These are phyloP conservation scores for Papilio dardanus DNA, from an alignment of 1,140 invertebrate genomes.

Conservation along the genomic window DNA sequence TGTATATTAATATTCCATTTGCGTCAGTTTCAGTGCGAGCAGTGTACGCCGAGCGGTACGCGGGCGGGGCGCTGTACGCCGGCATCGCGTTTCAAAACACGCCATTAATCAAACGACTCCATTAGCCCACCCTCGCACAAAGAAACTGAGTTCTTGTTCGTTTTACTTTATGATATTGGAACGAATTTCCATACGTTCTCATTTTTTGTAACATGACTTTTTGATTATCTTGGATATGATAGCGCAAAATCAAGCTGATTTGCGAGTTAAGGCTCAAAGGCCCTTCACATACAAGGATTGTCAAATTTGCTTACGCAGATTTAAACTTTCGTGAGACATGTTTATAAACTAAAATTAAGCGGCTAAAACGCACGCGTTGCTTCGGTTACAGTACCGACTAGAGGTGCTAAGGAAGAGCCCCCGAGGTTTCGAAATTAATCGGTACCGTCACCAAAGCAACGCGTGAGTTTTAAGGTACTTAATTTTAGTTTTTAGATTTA, in stretches of 20 bases:
- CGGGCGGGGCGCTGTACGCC: not conserved
- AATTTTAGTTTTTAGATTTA: too few relatives aligned
- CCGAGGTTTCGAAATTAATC: too few relatives aligned
- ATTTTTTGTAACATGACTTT: not conserved
- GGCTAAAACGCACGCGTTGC: too few relatives aligned
- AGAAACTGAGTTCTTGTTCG: conserved; percentile 11
- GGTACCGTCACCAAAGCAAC: too few relatives aligned
- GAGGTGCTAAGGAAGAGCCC: too few relatives aligned
- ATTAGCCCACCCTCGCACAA: conserved; percentile 13
- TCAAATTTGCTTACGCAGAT: too few relatives aligned
- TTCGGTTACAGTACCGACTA: too few relatives aligned
- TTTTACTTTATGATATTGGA: conserved; percentile 12
- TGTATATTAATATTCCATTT: conserved; percentile 33
- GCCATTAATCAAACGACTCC: conserved; percentile 33
- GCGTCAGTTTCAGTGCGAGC: conserved; percentile 18
- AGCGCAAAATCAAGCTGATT: not conserved
- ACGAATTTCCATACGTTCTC: conserved; percentile 3
- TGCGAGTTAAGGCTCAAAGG: not conserved
- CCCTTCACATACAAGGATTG: too few relatives aligned
- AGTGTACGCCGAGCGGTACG: too few relatives aligned
- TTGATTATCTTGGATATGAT: not conserved
- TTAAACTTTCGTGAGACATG: too few relatives aligned
- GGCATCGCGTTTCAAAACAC: conserved; percentile 28
- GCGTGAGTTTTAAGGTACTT: too few relatives aligned
- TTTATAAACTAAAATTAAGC: too few relatives aligned